Evolutionary conservation across 2,113 vertebrate genomes (phyloP).

Genomic region (Abramis brama): DNA sequence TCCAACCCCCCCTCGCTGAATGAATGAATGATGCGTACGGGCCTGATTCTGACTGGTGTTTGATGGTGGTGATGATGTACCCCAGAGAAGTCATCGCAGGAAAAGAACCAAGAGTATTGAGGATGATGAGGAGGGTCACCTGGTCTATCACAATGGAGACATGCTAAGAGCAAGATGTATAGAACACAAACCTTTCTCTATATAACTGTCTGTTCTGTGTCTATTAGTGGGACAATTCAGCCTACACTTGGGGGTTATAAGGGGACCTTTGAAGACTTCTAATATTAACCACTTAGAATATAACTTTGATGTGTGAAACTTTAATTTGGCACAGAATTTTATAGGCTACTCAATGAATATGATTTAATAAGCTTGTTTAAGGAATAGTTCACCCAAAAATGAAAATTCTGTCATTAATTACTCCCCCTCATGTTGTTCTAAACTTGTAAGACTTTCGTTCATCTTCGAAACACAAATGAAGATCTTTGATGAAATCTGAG

Average conservation of each 20-base stretch:
- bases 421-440: no score
- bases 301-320: conserved; percentile 20
- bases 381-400: no score
- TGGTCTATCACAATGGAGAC: conserved; percentile 90
- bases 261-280: conserved; percentile 39
- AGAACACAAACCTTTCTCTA: conserved; percentile 72
- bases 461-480: no score
- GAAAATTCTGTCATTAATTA: no score
- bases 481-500: no score
- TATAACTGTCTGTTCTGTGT: conserved; percentile 73
- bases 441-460: no score
- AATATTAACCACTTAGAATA: neutral
- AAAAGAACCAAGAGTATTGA: conserved; percentile 81
- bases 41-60: conserved; percentile 80
- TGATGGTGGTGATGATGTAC: conserved; percentile 67
- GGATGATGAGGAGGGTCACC: conserved; percentile 91
- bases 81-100: conserved; percentile 78
- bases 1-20: conserved; percentile 75
- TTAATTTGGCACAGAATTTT: conserved; percentile 4
- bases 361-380: neutral
- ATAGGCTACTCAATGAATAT: neutral
- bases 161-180: conserved; percentile 89
- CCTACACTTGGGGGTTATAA: conserved; percentile 36
- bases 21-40: conserved; percentile 79
- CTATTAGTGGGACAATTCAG: conserved; percentile 67